phyloP scores from a whole-genome alignment of 2,888 invertebrate genomes.

The Cataglyphis cursor region DNA sequence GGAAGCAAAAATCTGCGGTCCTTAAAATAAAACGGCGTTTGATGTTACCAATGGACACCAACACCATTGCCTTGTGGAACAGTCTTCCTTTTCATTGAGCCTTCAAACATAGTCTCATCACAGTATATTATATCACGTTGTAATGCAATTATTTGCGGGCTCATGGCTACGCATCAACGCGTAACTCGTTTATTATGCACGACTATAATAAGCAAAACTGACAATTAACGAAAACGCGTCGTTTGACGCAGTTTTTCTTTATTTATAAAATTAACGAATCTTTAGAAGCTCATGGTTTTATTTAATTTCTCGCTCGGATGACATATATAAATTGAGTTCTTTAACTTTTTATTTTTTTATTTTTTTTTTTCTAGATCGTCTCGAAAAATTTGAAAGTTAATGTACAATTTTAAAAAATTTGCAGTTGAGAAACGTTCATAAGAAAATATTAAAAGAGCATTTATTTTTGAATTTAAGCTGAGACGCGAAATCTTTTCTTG shows the following conservation, averaged over 20 bases:
- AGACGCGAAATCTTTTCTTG: background rate
- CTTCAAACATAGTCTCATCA: background rate
- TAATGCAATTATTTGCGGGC: background rate
- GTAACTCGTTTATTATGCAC: background rate
- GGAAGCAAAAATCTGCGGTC: conserved; percentile 23
- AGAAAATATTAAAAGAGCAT: conserved; percentile 2
- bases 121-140: background rate
- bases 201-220: conserved; percentile 8
- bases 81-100: conserved; percentile 28
- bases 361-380: background rate
- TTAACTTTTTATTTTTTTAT: background rate
- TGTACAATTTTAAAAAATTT: background rate
- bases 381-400: background rate
- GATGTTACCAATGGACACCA: conserved; percentile 22
- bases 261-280: background rate
- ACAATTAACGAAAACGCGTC: conserved; percentile 15
- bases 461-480: background rate
- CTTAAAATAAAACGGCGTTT: conserved; percentile 49
- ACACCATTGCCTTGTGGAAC: conserved; percentile 1
- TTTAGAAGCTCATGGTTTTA: background rate
- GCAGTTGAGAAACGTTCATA: background rate
- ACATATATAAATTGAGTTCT: background rate
- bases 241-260: background rate
- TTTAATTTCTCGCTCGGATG: background rate
- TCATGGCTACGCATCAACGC: background rate